Evolutionary conservation across 2,113 vertebrate species (phyloP).

Genomic region (Solea senegalensis): DNA sequence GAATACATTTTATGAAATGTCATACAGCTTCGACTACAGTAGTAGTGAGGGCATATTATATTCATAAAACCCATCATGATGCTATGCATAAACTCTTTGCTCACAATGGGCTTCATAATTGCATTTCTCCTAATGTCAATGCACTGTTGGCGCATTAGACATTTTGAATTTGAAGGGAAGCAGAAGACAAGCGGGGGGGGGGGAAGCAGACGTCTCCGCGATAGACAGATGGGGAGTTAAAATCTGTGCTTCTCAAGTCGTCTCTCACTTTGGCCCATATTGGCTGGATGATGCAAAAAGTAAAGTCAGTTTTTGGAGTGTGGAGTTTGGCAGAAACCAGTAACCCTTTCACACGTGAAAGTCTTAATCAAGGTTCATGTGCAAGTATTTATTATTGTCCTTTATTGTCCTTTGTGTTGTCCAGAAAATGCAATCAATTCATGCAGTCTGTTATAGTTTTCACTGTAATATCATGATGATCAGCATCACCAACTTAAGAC

Average conservation of each 20-base stretch:
- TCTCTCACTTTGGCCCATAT: conserved; percentile 38
- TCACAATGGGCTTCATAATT: conserved; percentile 44
- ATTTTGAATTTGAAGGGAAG: conserved; percentile 41
- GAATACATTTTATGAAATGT: conserved; percentile 54
- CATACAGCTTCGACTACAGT: conserved; percentile 27
- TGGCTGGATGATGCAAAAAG: conserved; percentile 54
- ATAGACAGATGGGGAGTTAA: conserved; percentile 69
- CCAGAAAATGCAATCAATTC: no score
- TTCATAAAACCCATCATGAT: conserved; percentile 37
- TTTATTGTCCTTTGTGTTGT: no score
- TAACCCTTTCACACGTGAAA: no score
- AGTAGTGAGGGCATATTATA: conserved; percentile 20
- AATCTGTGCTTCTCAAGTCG: conserved; percentile 34
- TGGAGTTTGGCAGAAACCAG: no score
- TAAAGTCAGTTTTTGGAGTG: not conserved
- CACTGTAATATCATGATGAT: no score
- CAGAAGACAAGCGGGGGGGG: not conserved
- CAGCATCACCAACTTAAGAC: no score
- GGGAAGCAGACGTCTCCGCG: conserved; percentile 46
- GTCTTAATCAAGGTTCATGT: no score
- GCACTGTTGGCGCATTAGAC: conserved; percentile 32
- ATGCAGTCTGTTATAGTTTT: no score
- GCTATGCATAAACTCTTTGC: conserved; percentile 34
- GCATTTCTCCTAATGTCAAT: conserved; percentile 33
- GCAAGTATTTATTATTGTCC: no score